A percentile compares a stretch with the other conserved stretches of the same genome.
Conservation (phyloP, 2,113 vertebrate genomes). For the Rhadina sibilatrix region DNA sequence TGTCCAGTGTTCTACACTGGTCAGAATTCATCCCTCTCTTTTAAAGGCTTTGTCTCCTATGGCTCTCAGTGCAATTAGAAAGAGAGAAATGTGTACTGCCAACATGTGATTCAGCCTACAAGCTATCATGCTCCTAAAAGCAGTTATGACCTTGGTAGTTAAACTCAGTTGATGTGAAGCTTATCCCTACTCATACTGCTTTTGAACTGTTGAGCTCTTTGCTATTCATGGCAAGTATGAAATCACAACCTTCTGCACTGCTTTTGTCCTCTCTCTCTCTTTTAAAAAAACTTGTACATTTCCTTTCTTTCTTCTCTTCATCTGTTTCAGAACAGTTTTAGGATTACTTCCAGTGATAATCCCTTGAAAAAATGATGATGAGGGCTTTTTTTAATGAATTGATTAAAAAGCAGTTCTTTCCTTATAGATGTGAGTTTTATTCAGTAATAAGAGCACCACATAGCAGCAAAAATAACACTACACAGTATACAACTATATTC, state of each 20-base stretch:
- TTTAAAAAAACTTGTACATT: rapidly evolving
- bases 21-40: background rate
- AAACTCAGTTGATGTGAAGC: background rate
- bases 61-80: background rate
- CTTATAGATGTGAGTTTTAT: background rate
- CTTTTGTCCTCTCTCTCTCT: background rate
- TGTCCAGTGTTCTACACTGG: background rate
- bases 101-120: background rate
- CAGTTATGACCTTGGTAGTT: background rate
- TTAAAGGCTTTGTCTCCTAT: background rate
- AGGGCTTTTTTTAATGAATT: background rate
- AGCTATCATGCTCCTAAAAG: background rate
- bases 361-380: background rate
- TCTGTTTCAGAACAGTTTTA: background rate
- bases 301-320: background rate
- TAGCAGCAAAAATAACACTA: background rate
- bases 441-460: background rate
- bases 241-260: background rate
- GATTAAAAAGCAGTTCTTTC: background rate
- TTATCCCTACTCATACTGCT: background rate
- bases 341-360: background rate
- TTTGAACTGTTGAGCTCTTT: background rate
- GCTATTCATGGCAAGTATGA: background rate
- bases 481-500: background rate
- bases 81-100: background rate